Evolutionary conservation across 2,888 invertebrate genomes (phyloP).

Genomic region (Anarsia innoxiella): DNA sequence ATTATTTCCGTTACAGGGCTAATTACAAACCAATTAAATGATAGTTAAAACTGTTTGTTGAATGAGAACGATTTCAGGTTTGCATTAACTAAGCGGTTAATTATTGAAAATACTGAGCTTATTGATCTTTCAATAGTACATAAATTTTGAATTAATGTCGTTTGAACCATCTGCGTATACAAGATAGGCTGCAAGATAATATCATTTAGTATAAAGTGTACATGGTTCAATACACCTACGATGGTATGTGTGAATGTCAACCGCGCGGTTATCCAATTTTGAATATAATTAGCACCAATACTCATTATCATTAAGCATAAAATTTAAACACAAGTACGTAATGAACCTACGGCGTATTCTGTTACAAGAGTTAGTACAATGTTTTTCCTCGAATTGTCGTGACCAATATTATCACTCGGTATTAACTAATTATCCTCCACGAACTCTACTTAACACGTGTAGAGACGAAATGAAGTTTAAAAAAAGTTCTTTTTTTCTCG

Average conservation of each 20-base stretch:
- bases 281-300: constrained; percentile 5
- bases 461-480: neutral
- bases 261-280: neutral
- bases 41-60: too few relatives aligned
- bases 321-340: neutral
- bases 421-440: neutral
- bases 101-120: too few relatives aligned
- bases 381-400: constrained; percentile 10
- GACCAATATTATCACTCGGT: neutral
- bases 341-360: neutral
- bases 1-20: neutral
- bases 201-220: too few relatives aligned
- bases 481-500: constrained; percentile 14
- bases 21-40: too few relatives aligned
- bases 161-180: too few relatives aligned
- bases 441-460: neutral
- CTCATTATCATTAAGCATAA: constrained; percentile 1
- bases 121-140: too few relatives aligned
- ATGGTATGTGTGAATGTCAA: too few relatives aligned
- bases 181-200: too few relatives aligned
- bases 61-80: too few relatives aligned
- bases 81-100: too few relatives aligned
- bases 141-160: too few relatives aligned
- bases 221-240: too few relatives aligned
- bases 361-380: neutral